phyloP scores from a whole-genome alignment of 1,140 invertebrate genomes.

The Drosophila simulans region DNA sequence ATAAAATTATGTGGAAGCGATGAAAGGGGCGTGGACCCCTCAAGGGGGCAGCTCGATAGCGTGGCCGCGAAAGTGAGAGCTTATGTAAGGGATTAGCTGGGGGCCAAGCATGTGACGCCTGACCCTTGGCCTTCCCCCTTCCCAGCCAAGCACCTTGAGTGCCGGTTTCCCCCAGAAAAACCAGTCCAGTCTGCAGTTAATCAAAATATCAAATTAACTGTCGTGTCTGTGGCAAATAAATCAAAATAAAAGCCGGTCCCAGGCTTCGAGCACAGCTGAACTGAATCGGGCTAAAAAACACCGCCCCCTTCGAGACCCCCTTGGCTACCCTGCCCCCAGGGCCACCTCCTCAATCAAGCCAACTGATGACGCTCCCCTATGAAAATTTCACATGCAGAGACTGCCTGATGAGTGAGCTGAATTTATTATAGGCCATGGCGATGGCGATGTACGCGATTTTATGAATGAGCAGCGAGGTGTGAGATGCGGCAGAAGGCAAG shows the following conservation, averaged over 20 bases:
- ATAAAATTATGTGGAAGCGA: slow-evolving; percentile 61
- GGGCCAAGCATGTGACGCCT: slow-evolving; percentile 45
- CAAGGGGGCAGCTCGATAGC: slow-evolving; percentile 20
- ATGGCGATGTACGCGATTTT: slow-evolving; percentile 66
- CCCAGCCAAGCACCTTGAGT: slow-evolving; percentile 4
- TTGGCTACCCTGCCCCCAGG: not conserved
- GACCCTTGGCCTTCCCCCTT: slow-evolving; percentile 34
- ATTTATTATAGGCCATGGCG: slow-evolving; percentile 72
- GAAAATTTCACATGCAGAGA: slow-evolving; percentile 69
- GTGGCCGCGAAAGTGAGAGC: slow-evolving; percentile 56
- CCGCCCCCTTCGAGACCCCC: not conserved
- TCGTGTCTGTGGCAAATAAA: slow-evolving; percentile 83
- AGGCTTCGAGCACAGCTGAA: slow-evolving; percentile 30
- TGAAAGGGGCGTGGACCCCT: not conserved
- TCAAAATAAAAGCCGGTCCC: slow-evolving; percentile 74
- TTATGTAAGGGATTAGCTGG: slow-evolving; percentile 56
- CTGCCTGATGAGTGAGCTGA: slow-evolving; percentile 70
- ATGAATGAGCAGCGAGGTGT: slow-evolving; percentile 49
- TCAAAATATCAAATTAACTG: slow-evolving; percentile 84
- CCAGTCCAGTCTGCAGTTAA: slow-evolving; percentile 71
- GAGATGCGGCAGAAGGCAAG: not conserved
- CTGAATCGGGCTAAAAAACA: slow-evolving; percentile 27
- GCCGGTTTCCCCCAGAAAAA: slow-evolving; percentile 33
- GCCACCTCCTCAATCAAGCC: slow-evolving; percentile 33
- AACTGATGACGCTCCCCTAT: slow-evolving; percentile 59